Evolutionary conservation across 2,797 vertebrate species (phyloP).

Genomic region (Lepus oiostolus): DNA sequence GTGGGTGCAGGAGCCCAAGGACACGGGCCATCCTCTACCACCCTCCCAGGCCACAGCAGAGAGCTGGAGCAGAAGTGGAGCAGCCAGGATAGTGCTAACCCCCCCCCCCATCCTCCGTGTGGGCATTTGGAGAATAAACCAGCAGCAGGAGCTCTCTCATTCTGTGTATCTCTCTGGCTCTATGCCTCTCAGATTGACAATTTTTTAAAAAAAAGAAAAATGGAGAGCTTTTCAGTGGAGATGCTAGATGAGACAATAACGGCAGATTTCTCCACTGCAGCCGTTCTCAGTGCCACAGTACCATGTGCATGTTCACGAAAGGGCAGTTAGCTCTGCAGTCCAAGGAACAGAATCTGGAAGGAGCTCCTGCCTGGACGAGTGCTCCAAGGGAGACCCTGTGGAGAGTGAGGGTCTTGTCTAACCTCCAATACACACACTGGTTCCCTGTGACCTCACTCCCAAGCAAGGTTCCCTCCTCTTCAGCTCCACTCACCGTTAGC

Average conservation of each 20-base stretch:
- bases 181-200: no score
- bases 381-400: neutral
- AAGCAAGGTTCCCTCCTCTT: neutral
- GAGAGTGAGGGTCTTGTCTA: neutral
- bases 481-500: neutral
- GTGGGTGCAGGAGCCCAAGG: no score
- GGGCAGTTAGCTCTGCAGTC: neutral
- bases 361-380: neutral
- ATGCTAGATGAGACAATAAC: neutral
- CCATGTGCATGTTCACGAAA: neutral
- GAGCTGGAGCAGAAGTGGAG: no score
- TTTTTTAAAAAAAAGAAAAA: neutral
- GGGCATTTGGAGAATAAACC: no score
- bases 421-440: neutral
- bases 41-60: no score
- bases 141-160: no score
- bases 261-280: neutral
- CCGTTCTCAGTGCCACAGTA: neutral
- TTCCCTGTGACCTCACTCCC: neutral
- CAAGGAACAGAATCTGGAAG: neutral
- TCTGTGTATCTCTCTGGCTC: no score
- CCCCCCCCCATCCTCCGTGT: no score
- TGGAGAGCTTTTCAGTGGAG: neutral
- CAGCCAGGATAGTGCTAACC: no score
- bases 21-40: no score